Percentiles rank a stretch among this genome's conserved stretches.
These are phyloP conservation scores for human DNA, from an alignment of 2,113 vertebrate genomes.

Conservation along the genomic window DNA sequence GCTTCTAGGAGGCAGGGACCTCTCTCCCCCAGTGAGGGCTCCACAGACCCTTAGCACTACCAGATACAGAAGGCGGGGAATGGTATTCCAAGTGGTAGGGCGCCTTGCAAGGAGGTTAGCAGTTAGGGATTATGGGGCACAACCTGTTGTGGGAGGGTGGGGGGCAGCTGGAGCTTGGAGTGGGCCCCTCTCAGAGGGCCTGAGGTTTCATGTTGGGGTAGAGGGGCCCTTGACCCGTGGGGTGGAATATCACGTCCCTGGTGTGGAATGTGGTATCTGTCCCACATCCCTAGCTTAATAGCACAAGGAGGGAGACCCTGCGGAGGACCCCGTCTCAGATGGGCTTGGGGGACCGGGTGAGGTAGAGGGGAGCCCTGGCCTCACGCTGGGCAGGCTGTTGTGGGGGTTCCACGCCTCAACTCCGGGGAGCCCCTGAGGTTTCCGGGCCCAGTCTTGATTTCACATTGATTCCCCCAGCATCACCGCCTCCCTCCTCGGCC, in stretches of 20 bases:
- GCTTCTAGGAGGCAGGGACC: constrained; percentile 5
- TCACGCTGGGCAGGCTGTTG: not conserved
- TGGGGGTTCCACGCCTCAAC: accelerated
- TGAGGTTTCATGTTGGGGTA: not conserved
- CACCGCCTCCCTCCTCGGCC: not conserved
- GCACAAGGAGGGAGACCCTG: not conserved
- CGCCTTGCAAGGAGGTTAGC: not conserved
- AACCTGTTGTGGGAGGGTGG: too few species aligned
- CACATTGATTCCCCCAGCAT: too few species aligned
- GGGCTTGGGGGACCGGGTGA: not conserved
- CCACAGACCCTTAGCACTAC: not conserved
- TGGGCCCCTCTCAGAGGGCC: not conserved
- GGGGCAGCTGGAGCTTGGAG: too few species aligned
- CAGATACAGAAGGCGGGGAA: not conserved
- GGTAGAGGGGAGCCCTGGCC: not conserved
- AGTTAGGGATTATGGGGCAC: not conserved
- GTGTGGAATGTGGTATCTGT: not conserved
- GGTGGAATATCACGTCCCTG: not conserved
- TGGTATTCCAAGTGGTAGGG: not conserved
- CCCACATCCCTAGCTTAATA: not conserved
- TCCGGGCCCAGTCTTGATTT: not conserved
- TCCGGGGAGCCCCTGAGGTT: not conserved
- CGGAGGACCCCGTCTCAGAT: not conserved
- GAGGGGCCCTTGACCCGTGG: not conserved
- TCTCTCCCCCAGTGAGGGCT: not conserved